Evolutionary conservation across 2,797 vertebrate genomes (phyloP).

Genomic region (Margarornis squamiger): DNA sequence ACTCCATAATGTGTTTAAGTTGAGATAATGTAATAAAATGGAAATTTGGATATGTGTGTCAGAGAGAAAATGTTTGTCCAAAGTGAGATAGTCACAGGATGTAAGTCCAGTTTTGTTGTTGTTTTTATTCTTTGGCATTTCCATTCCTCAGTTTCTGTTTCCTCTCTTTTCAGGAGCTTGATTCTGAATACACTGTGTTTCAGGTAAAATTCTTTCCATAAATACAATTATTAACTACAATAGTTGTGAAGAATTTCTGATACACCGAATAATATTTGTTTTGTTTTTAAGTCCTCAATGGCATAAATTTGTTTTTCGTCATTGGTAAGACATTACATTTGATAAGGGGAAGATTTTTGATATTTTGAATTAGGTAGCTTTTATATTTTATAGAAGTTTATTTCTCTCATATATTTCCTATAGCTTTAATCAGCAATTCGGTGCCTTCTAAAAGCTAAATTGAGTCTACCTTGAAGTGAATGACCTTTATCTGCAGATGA

Average conservation of each 20-base stretch:
- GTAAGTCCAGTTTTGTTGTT: background rate
- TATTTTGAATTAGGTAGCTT: background rate
- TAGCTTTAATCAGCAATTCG: background rate
- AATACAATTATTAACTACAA: background rate
- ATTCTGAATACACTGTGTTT: constrained; percentile 52
- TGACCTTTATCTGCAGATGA: background rate
- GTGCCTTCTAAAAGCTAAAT: background rate
- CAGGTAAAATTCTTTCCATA: constrained; percentile 69
- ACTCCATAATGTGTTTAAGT: background rate
- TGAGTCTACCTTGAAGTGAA: background rate
- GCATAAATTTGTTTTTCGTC: background rate
- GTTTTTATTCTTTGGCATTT: background rate
- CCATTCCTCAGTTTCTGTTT: constrained; percentile 25
- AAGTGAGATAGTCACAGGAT: background rate
- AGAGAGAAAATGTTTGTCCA: background rate
- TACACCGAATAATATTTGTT: background rate
- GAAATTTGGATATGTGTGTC: background rate
- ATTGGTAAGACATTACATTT: background rate
- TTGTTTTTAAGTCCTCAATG: background rate
- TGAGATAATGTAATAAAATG: background rate
- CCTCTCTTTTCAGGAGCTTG: constrained; percentile 68
- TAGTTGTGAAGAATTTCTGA: background rate
- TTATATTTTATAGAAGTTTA: background rate
- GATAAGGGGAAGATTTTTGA: background rate
- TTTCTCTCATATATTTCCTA: background rate